Evolutionary conservation across 1,140 invertebrate genomes (phyloP), one percentile per base, ranked within the genome.

Genomic region (Philopotamus ludificatus): DNA sequence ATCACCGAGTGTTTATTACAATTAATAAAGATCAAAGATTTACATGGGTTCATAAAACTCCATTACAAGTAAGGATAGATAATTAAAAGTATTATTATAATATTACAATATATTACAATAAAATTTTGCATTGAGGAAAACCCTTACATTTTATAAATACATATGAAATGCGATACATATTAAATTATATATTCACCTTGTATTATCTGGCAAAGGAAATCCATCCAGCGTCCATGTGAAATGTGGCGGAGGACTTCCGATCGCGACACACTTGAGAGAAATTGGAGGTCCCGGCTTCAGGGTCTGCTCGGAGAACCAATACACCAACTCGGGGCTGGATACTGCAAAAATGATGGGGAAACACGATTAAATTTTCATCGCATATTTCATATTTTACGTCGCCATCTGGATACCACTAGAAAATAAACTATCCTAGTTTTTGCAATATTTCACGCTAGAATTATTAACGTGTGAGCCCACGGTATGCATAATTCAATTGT

Each of bases 281-380:
- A 95, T 88, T 66, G 87, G 88, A 25, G 92, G 90, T 20, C 93
- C 93, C 0, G 91, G 91, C 72, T 94, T 91, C 57, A 95, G 81
- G 28, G 92, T 94, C 75, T 94, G 91, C 74, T 94, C 92, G 45
- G 90, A 89, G 79, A 96, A 96, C 83, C 89, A 92, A 80, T 93
- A 91, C 69, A 90, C 84, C 68, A 94, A 80, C 80, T 93, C 90
- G 16, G 92, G 91, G 67, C 90, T 87, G 16, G 91, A 88, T 77
- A 92, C 91, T 92, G 75, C n/a, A 62, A 62, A 20, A 8, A 21
- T n/a, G n/a, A n/a, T n/a, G n/a, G n/a, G n/a, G n/a, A n/a, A n/a
- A n/a, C n/a, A n/a, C n/a, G n/a, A n/a, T 12, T 34, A 34, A 34
- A 34, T 34, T 34, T n/a, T n/a, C n/a, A n/a, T n/a, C n/a, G n/a